A percentile compares a stretch with the other conserved stretches of the same genome.
Conservation (phyloP, 2,888 invertebrate genomes). For the Spodoptera picta region DNA sequence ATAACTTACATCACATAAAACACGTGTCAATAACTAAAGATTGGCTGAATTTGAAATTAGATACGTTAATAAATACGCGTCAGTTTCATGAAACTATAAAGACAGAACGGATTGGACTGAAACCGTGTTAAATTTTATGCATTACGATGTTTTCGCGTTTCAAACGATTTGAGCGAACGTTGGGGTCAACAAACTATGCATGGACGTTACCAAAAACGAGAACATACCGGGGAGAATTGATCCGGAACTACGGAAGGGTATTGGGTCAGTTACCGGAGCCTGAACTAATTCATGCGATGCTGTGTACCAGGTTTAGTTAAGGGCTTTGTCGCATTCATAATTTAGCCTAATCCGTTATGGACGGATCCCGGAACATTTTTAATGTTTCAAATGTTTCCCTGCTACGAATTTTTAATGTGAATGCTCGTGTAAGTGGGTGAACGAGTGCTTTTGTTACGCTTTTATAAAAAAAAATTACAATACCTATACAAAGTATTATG, state of each 20-base stretch:
- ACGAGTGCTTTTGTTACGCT: too few relatives aligned
- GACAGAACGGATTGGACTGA: background rate
- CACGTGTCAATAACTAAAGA: background rate
- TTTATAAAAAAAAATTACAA: too few relatives aligned
- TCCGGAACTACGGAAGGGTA: slow-evolving; percentile 19
- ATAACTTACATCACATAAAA: too few relatives aligned
- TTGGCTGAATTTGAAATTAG: background rate
- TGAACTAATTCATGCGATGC: background rate
- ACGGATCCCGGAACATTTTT: too few relatives aligned
- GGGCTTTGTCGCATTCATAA: slow-evolving; percentile 2
- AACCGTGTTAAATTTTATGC: slow-evolving; percentile 21
- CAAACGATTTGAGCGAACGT: slow-evolving; percentile 9
- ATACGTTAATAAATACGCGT: slow-evolving; percentile 7
- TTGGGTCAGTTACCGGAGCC: slow-evolving; percentile 10
- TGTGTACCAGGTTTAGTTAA: background rate
- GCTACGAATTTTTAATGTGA: too few relatives aligned
- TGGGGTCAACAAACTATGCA: slow-evolving; percentile 19
- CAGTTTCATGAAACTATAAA: slow-evolving; percentile 1
- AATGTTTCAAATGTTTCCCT: too few relatives aligned
- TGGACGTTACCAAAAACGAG: slow-evolving; percentile 3
- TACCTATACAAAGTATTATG: too few relatives aligned
- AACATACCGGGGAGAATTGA: slow-evolving; percentile 15
- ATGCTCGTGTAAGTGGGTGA: too few relatives aligned
- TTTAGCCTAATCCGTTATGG: background rate
- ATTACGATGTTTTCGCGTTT: slow-evolving; percentile 22